phyloP scores from a whole-genome alignment of 2,797 vertebrate species.

The Sebastes itinus region DNA sequence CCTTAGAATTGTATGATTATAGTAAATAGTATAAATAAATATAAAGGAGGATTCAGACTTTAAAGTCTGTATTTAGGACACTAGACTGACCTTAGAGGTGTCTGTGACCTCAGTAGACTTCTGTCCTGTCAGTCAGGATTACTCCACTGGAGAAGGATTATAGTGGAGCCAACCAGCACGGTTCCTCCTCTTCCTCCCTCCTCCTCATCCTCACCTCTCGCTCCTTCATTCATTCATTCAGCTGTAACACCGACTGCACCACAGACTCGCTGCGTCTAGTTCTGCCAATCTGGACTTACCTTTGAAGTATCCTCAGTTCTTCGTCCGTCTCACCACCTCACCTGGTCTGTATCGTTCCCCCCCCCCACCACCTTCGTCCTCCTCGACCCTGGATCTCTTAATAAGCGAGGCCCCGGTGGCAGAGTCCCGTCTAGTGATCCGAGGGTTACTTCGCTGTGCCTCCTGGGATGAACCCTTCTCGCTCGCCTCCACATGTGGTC shows the following conservation, averaged over 20 bases:
- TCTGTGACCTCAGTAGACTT: neutral
- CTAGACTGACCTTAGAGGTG: neutral
- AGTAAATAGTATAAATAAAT: no score
- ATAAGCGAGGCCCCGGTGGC: slow-evolving; percentile 34
- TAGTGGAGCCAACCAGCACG: slow-evolving; percentile 1
- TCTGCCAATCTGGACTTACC: neutral
- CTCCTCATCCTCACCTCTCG: neutral
- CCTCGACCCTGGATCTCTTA: slow-evolving; percentile 59
- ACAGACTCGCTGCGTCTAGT: neutral
- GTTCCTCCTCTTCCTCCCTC: slow-evolving; percentile 15
- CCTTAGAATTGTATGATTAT: no score
- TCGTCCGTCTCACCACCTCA: no score
- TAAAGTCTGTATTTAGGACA: neutral
- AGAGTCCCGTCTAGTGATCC: slow-evolving; percentile 44
- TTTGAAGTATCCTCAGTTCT: neutral
- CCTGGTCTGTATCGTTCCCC: neutral
- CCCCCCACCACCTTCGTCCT: neutral
- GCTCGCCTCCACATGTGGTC: slow-evolving; percentile 50
- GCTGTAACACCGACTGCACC: neutral
- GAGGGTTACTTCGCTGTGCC: slow-evolving; percentile 37
- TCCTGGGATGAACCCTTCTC: slow-evolving; percentile 47
- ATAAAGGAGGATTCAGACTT: neutral
- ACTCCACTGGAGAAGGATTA: slow-evolving; percentile 48
- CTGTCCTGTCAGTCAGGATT: slow-evolving; percentile 30
- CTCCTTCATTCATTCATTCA: slow-evolving; percentile 17